Evolutionary conservation across 1,140 invertebrate genomes (phyloP), one percentile per base, ranked within the genome.

Genomic region (Micrasema minimum): DNA sequence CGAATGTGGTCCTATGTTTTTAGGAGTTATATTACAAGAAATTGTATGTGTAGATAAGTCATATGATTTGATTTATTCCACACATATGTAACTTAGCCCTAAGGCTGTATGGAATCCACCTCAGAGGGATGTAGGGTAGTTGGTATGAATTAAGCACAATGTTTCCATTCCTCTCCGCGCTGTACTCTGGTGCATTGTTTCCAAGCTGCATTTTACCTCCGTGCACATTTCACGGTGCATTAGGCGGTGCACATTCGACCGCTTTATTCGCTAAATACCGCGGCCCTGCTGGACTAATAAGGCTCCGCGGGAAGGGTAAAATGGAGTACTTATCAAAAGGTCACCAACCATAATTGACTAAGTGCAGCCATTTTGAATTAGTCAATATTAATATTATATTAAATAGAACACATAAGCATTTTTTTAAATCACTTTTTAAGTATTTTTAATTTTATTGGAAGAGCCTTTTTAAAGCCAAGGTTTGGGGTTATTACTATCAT

Each of bases 211-310:
- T 59, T 59, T 59, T 59, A 59, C 59, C 38, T 64, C 38, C 59
- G 20, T 26, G 59, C 41, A 62, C 59, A 64, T 64, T 64, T 64
- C 43, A 46, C 38, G 59, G 59, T 64, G 59, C 43, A 45, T 64
- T 64, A 64, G 59, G 43, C 41, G 41, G 38, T 45, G 59, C 59
- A 45, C 43, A 64, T 46, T 64, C 43, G 59, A 64, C 59, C 59
- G 41, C 59, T 64, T 64, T 64, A 64, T 64, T 64, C 43, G 59
- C 59, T 64, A 64, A 64, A 64, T 64, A 64, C 59, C 43, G 12
- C n/a, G 37, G 16, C 37, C 23, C 12, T 10, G 5, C 43, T 20
- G 26, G 4, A 22, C n/a, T 23, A 26, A 23, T 16, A 41, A n/a
- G 41, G 20, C 4, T 14, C 3, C 14, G 18, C n/a, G 26, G 7